Conservation (phyloP, 2,888 invertebrate species). For the Acanthopleura granulata region DNA sequence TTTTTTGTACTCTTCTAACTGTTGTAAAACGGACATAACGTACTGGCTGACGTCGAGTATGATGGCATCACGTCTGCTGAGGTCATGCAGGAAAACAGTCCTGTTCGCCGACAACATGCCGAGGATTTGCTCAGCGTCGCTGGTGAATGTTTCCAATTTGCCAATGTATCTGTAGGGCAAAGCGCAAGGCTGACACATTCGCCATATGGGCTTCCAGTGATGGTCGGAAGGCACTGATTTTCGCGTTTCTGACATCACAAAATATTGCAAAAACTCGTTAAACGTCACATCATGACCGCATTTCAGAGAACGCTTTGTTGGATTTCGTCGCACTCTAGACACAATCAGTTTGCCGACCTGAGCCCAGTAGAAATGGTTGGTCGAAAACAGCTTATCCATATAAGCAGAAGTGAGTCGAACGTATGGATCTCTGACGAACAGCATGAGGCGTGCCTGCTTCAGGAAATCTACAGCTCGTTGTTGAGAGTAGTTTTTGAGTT, state of each 20-base stretch:
- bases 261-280: slow-evolving; percentile 2
- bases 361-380: not conserved
- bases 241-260: not conserved
- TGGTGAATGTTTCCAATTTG: not conserved
- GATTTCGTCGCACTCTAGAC: not conserved
- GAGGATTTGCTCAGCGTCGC: not conserved
- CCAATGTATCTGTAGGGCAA: slow-evolving; percentile 7
- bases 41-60: not conserved
- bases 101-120: not conserved
- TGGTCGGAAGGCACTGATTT: not conserved
- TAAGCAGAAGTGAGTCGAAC: not conserved
- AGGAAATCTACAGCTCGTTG: not conserved
- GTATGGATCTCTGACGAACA: slow-evolving; percentile 6
- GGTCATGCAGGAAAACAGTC: not conserved
- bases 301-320: not conserved
- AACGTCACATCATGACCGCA: slow-evolving; percentile 7
- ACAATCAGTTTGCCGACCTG: not conserved
- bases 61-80: not conserved
- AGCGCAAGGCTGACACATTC: slow-evolving; percentile 11
- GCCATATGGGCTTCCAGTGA: not conserved
- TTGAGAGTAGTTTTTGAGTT: not conserved
- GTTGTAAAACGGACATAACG: not conserved
- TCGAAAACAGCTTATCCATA: slow-evolving; percentile 13
- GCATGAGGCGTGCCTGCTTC: not conserved
- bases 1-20: not conserved